Percentiles rank a stretch among this genome's conserved stretches.
Evolutionary conservation across 1,140 invertebrate genomes (phyloP).

Genomic region (Halesus radiatus): DNA sequence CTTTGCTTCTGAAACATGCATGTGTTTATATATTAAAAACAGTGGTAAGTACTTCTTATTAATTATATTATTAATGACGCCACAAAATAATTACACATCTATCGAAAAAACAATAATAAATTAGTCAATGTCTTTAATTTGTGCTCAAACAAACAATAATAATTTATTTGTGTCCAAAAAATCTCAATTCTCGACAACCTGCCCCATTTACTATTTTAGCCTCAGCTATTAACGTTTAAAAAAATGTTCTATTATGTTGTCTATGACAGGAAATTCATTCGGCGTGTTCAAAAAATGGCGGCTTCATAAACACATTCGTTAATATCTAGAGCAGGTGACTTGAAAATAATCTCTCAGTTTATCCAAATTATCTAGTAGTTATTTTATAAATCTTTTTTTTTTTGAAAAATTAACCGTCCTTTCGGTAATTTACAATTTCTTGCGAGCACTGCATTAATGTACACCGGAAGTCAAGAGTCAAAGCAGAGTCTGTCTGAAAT

Average conservation of each 20-base stretch:
- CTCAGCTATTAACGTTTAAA: neutral
- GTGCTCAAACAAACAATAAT: too few species aligned
- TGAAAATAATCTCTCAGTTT: neutral
- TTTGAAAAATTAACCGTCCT: neutral
- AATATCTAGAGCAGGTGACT: neutral
- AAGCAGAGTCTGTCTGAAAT: neutral
- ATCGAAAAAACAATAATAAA: too few species aligned
- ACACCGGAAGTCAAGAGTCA: slow-evolving; percentile 6
- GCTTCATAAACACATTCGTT: neutral
- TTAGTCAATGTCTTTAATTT: too few species aligned
- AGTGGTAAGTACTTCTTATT: too few species aligned
- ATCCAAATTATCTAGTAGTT: neutral
- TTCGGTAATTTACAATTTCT: neutral
- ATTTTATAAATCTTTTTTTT: neutral
- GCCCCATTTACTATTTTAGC: neutral
- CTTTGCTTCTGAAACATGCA: too few species aligned
- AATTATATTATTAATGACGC: too few species aligned
- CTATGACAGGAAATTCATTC: slow-evolving; percentile 1
- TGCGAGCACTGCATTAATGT: neutral
- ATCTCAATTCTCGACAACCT: too few species aligned
- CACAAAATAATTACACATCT: too few species aligned
- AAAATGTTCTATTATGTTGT: neutral
- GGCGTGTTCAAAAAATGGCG: neutral
- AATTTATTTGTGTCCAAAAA: too few species aligned
- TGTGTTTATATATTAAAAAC: too few species aligned